Conservation (phyloP, 2,888 invertebrate species). For the Athrips mouffetella region DNA sequence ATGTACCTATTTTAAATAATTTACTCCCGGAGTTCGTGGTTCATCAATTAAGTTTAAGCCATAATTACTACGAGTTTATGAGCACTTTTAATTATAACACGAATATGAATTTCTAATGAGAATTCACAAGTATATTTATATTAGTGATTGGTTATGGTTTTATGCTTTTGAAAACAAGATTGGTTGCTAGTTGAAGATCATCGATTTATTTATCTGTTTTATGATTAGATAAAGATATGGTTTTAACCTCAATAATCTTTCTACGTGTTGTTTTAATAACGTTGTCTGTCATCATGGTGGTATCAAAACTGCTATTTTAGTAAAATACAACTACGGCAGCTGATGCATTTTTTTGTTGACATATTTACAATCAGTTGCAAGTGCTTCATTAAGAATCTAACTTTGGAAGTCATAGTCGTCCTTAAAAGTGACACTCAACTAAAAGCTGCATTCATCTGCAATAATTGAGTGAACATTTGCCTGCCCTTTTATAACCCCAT, state of each 20-base stretch:
- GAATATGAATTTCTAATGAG: conserved; percentile 51
- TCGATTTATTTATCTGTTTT: conserved; percentile 1
- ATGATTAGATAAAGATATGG: neutral
- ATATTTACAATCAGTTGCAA: too few relatives aligned
- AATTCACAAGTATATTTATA: conserved; percentile 38
- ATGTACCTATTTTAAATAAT: conserved; percentile 38
- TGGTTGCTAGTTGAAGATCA: conserved; percentile 6
- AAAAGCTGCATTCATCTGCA: too few relatives aligned
- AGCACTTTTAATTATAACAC: conserved; percentile 51
- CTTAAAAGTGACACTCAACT: too few relatives aligned
- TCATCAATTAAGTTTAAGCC: conserved; percentile 56
- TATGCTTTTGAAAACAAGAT: conserved; percentile 13
- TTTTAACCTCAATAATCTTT: too few relatives aligned
- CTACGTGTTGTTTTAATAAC: too few relatives aligned
- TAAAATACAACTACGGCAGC: neutral
- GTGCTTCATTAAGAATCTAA: too few relatives aligned
- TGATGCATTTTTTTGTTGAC: too few relatives aligned
- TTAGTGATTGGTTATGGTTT: conserved; percentile 27
- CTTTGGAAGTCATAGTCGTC: too few relatives aligned
- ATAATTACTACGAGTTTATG: conserved; percentile 53
- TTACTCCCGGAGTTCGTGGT: conserved; percentile 48
- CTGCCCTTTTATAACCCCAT: too few relatives aligned
- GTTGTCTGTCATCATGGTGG: too few relatives aligned
- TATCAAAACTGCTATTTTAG: neutral
- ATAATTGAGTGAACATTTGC: too few relatives aligned